phyloP scores from a whole-genome alignment of 53 echinoderm and acorn worm genomes.

The Stichopus horrens region DNA sequence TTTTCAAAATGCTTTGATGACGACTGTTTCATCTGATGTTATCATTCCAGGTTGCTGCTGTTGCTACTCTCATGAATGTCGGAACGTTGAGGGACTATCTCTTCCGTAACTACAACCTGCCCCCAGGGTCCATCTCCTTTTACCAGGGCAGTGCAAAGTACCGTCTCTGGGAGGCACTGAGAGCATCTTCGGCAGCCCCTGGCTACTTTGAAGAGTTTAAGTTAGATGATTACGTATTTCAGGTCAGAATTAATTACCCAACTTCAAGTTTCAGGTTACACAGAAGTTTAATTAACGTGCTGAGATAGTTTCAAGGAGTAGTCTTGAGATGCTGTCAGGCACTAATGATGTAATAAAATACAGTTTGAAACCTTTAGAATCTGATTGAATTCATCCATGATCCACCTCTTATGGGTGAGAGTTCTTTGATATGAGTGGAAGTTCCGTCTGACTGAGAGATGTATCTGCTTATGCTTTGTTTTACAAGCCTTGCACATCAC shows the following conservation, averaged over 20 bases:
- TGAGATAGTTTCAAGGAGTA: not conserved
- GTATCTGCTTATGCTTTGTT: too few species aligned
- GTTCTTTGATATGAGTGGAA: too few species aligned
- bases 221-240: slow-evolving; percentile 84
- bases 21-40: slow-evolving; percentile 66
- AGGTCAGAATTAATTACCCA: slow-evolving; percentile 61
- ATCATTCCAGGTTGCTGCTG: slow-evolving; percentile 72
- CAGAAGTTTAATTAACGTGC: slow-evolving; percentile 23
- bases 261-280: slow-evolving; percentile 22
- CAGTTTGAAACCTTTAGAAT: not conserved
- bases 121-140: slow-evolving; percentile 68
- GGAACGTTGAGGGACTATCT: slow-evolving; percentile 80
- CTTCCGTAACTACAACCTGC: slow-evolving; percentile 96
- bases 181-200: slow-evolving; percentile 95
- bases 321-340: not conserved
- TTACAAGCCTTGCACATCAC: too few species aligned
- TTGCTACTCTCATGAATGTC: slow-evolving; percentile 83
- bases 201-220: slow-evolving; percentile 98
- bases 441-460: too few species aligned
- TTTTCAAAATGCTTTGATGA: not conserved
- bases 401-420: too few species aligned
- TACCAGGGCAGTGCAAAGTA: slow-evolving; percentile 84
- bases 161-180: slow-evolving; percentile 79
- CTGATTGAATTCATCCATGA: not conserved
- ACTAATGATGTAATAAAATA: slow-evolving; percentile 28